phyloP scores from a whole-genome alignment of 2,888 invertebrate species.

The Tinea trinotella region DNA sequence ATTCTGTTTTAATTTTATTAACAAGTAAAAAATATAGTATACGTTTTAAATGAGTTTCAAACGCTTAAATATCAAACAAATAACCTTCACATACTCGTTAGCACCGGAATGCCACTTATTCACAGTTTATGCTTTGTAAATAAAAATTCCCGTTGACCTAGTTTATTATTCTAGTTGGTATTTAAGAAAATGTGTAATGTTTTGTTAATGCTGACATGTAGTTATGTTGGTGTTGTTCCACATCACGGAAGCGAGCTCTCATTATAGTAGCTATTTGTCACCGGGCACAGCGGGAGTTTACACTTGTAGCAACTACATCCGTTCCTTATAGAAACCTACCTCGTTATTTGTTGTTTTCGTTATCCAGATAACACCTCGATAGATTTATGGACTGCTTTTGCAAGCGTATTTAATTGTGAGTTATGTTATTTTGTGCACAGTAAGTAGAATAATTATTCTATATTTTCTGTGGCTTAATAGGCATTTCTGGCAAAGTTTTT shows the following conservation, averaged over 20 bases:
- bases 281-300: slow-evolving; percentile 30
- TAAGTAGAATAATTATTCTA: background rate
- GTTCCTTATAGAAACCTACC: slow-evolving; percentile 17
- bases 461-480: too few relatives aligned
- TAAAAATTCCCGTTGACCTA: background rate
- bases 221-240: slow-evolving; percentile 8
- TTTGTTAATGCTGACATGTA: slow-evolving; percentile 7
- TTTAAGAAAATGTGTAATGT: slow-evolving; percentile 1
- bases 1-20: too few relatives aligned
- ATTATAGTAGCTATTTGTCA: slow-evolving; percentile 49
- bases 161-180: background rate
- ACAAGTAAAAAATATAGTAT: too few relatives aligned
- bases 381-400: slow-evolving; percentile 16
- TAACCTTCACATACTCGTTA: too few relatives aligned
- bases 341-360: slow-evolving; percentile 20
- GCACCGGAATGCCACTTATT: too few relatives aligned
- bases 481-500: too few relatives aligned
- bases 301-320: slow-evolving; percentile 17
- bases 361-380: slow-evolving; percentile 18
- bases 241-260: slow-evolving; percentile 31
- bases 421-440: background rate
- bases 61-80: too few relatives aligned
- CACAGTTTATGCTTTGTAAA: background rate
- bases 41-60: too few relatives aligned
- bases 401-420: slow-evolving; percentile 17